Evolutionary conservation across 2,797 vertebrate genomes (phyloP), one percentile per base, ranked within the genome.

Genomic region (Gobio occitaniae): DNA sequence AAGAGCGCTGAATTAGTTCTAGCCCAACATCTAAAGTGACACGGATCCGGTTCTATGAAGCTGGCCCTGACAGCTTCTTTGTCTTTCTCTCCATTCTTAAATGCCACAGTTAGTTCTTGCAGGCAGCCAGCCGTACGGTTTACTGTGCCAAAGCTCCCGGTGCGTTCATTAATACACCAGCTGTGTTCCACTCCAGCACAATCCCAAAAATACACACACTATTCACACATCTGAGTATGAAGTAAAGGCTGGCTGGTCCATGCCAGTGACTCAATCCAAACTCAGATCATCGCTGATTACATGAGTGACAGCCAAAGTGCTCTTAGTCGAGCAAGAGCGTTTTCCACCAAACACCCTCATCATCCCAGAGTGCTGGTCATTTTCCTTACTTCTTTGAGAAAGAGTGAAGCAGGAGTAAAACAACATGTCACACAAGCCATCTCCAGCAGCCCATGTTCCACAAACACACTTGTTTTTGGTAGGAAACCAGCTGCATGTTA

Each of bases 161-260:
- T 87, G 80, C 13, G 54, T 87, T 89, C 88, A 89, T 90, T 88
- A 90, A 89, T 82, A 83, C 86, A 61, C 77, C 89, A 90, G 89
- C 90, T 90, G 89, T 83, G 82, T 78, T 87, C 78, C 83, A 85
- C 83, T 77, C 84, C 32, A 52, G 82, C 70, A 80, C 54, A 84
- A 87, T 84, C 38, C 74, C 52, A 63, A 63, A 32, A 71, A 84
- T 86, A 84, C 76, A 65, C 78, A 66, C 61, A 69, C 63, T 69
- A 56, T 77, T 84, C 74, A 78, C 82, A 84, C 82, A 84, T 78
- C 50, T 59, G 82, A 84, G n/a, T 36, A 78, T 70, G 38, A 77
- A 84, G 63, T 78, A 78, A 84, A 77, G 66, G 63, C 50, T 32
- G 59, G 59, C 25, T 56, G 61, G 48, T 41, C 32, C 71, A 29